These are phyloP conservation scores for Drosophila meridionalis DNA, from an alignment of 2,888 invertebrate genomes.

Conservation along the genomic window DNA sequence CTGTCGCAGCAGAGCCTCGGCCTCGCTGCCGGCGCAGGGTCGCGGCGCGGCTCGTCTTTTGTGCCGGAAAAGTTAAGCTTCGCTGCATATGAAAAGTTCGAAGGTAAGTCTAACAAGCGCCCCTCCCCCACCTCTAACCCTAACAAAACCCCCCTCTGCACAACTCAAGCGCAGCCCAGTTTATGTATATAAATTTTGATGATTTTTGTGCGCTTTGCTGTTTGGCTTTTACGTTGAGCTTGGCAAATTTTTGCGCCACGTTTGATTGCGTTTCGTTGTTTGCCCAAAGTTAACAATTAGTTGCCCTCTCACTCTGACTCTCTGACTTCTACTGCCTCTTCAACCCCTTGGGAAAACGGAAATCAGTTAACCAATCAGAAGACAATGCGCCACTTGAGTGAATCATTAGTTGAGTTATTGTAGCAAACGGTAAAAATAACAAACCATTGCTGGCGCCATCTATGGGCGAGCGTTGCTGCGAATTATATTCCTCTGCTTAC, in stretches of 20 bases:
- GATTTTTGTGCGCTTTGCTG: conserved; percentile 59
- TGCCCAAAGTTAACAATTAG: conserved; percentile 80
- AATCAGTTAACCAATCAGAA: conserved; percentile 70
- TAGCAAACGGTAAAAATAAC: conserved; percentile 18
- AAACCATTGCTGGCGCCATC: conserved; percentile 40
- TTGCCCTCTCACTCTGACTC: conserved; percentile 29
- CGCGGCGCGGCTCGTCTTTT: conserved; percentile 89
- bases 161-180: conserved; percentile 48
- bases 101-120: conserved; percentile 88
- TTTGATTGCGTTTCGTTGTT: conserved; percentile 79
- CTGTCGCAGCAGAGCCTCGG: conserved; percentile 32
- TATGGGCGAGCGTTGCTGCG: conserved; percentile 3
- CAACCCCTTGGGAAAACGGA: conserved; percentile 25
- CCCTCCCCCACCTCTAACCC: conserved; percentile 42
- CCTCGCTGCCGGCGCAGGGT: conserved; percentile 48
- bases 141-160: too few species aligned
- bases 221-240: conserved; percentile 56
- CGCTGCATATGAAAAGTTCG: conserved; percentile 95
- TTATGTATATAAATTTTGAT: conserved; percentile 25
- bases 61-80: conserved; percentile 95
- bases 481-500: neutral
- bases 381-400: conserved; percentile 53
- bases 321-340: neutral
- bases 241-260: conserved; percentile 68
- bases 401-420: conserved; percentile 42